These are phyloP conservation scores for Saccostrea echinata DNA, from an alignment of 1,140 invertebrate species.

Conservation along the genomic window DNA sequence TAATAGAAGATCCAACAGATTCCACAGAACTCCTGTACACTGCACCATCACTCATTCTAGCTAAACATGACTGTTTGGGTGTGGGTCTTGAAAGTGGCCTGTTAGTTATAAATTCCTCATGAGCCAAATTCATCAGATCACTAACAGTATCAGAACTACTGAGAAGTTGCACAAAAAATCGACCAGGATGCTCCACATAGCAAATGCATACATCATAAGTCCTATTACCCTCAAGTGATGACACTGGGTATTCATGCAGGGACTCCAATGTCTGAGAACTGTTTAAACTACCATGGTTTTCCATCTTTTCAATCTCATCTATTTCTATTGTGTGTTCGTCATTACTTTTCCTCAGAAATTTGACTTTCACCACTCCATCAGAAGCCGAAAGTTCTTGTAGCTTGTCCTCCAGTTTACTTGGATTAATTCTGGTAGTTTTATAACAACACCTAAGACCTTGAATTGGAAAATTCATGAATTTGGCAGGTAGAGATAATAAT, in stretches of 20 bases:
- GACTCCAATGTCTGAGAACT: slow-evolving; percentile 17
- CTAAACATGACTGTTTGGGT: slow-evolving; percentile 83
- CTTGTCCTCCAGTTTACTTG: slow-evolving; percentile 57
- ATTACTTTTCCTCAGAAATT: slow-evolving; percentile 53
- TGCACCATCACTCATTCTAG: slow-evolving; percentile 85
- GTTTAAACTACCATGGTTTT: neutral
- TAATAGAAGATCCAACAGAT: slow-evolving; percentile 21
- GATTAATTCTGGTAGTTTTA: slow-evolving; percentile 51
- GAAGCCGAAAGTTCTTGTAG: slow-evolving; percentile 59
- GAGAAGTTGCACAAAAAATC: slow-evolving; percentile 61
- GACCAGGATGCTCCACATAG: slow-evolving; percentile 60
- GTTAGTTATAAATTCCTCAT: slow-evolving; percentile 55
- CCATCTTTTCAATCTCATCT: slow-evolving; percentile 56
- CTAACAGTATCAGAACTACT: slow-evolving; percentile 60
- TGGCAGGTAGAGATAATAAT: slow-evolving; percentile 61
- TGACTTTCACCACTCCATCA: slow-evolving; percentile 53
- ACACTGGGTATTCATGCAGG: slow-evolving; percentile 49
- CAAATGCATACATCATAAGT: slow-evolving; percentile 65
- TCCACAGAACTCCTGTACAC: slow-evolving; percentile 90
- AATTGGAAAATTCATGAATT: slow-evolving; percentile 58
- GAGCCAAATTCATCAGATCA: slow-evolving; percentile 58
- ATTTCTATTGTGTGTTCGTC: slow-evolving; percentile 62
- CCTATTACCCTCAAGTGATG: slow-evolving; percentile 49
- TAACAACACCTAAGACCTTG: slow-evolving; percentile 63
- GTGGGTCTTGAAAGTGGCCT: slow-evolving; percentile 42